These are phyloP conservation scores for Oscheius sp. DNA, from an alignment of 2,888 invertebrate species.

Conservation along the genomic window DNA sequence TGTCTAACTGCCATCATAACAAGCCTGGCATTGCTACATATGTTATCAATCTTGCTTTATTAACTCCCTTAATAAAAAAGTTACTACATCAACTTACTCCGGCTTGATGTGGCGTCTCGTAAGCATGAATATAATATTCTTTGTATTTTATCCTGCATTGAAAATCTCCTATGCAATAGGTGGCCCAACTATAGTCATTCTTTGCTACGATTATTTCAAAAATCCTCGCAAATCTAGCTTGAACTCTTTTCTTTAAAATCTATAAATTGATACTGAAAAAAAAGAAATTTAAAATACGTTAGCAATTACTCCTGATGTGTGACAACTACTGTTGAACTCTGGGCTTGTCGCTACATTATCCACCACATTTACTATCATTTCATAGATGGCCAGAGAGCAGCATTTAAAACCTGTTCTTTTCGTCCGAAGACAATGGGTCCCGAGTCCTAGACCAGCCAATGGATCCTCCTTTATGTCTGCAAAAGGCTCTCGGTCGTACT, in stretches of 20 bases:
- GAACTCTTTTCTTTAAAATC: slow-evolving; percentile 34
- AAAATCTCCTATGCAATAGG: slow-evolving; percentile 11
- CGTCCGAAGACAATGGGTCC: slow-evolving; percentile 8
- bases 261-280: not conserved
- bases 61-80: too few species aligned
- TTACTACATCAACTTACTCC: slow-evolving; percentile 14
- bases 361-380: slow-evolving; percentile 44
- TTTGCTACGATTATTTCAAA: slow-evolving; percentile 11
- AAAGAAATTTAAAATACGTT: slow-evolving; percentile 26
- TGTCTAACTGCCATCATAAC: too few species aligned
- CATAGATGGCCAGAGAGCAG: slow-evolving; percentile 40
- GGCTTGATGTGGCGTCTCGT: slow-evolving; percentile 9
- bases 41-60: too few species aligned
- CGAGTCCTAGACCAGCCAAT: slow-evolving; percentile 21
- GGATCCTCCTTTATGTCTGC: slow-evolving; percentile 41
- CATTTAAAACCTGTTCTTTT: slow-evolving; percentile 39
- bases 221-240: slow-evolving; percentile 29
- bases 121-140: not conserved
- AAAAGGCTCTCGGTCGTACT: slow-evolving; percentile 38
- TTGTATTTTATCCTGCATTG: not conserved
- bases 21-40: too few species aligned
- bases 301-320: slow-evolving; percentile 36
- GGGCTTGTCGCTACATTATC: slow-evolving; percentile 42
- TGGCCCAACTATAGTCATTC: not conserved
- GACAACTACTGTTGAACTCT: slow-evolving; percentile 32